Evolutionary conservation across 2,888 invertebrate genomes (phyloP).

Genomic region (Bimastos eiseni): DNA sequence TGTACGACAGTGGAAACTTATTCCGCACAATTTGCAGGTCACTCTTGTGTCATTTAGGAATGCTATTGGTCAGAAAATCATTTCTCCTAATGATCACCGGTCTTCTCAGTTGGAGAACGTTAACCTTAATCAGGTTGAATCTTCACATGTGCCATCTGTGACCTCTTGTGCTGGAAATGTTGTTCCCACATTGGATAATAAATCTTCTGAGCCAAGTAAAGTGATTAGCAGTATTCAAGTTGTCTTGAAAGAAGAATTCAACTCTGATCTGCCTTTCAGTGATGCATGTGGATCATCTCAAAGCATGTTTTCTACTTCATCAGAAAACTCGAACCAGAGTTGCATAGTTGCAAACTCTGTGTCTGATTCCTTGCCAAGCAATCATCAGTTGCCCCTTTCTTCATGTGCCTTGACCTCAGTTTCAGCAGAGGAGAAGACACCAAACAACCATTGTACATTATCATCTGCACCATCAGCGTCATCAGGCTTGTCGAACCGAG

Average conservation of each 20-base stretch:
- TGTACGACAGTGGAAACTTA: background rate
- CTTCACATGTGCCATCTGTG: background rate
- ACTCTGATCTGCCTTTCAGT: background rate
- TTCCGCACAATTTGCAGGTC: background rate
- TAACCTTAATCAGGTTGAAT: background rate
- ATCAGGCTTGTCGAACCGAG: background rate
- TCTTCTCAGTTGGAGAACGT: background rate
- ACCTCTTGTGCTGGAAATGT: background rate
- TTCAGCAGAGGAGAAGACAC: background rate
- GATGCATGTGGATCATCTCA: background rate
- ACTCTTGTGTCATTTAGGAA: slow-evolving; percentile 5
- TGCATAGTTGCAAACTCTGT: background rate
- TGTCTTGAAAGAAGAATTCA: background rate
- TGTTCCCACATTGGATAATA: background rate
- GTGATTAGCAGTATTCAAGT: background rate
- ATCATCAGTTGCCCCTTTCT: background rate
- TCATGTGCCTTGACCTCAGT: background rate
- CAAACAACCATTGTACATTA: background rate
- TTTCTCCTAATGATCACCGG: background rate
- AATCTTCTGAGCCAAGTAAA: background rate
- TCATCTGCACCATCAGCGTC: background rate
- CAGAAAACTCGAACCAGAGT: slow-evolving; percentile 1
- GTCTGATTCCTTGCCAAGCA: background rate
- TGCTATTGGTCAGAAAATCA: background rate
- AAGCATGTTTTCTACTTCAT: background rate